phyloP scores from a whole-genome alignment of 2,797 vertebrate genomes.

The Gephyroberyx darwinii region DNA sequence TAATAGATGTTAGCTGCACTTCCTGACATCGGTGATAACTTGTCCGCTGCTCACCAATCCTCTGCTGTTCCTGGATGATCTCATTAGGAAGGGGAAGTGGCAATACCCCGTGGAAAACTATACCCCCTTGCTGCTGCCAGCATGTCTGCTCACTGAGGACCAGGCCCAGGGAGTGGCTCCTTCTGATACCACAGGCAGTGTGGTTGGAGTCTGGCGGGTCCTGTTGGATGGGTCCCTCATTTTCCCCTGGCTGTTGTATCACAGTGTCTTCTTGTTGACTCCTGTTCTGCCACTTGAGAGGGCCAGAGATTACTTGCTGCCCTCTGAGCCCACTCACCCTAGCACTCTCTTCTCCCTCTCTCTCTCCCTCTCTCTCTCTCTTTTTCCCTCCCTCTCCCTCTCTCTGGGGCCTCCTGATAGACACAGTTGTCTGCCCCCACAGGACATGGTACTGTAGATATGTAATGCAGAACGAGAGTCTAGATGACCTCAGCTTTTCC shows the following conservation, averaged over 20 bases:
- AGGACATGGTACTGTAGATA: conserved; percentile 68
- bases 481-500: conserved; percentile 77
- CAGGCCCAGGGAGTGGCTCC: conserved; percentile 64
- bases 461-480: conserved; percentile 67
- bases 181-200: conserved; percentile 61
- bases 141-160: conserved; percentile 70
- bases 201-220: conserved; percentile 55
- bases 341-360: neutral
- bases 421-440: conserved; percentile 66
- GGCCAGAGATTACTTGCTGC: conserved; percentile 71
- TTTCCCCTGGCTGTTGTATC: conserved; percentile 76
- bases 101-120: conserved; percentile 65
- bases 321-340: conserved; percentile 55
- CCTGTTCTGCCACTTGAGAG: conserved; percentile 75
- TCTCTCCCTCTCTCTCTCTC: conserved; percentile 40
- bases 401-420: conserved; percentile 67
- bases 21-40: conserved; percentile 62
- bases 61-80: conserved; percentile 58
- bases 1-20: conserved; percentile 33
- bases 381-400: conserved; percentile 14
- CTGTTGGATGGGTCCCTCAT: conserved; percentile 59
- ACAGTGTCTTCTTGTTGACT: conserved; percentile 77
- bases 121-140: conserved; percentile 69
- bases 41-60: conserved; percentile 27
- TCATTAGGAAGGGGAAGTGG: conserved; percentile 66